phyloP scores from a whole-genome alignment of 2,797 vertebrate genomes.

The Sebastes oblongus region DNA sequence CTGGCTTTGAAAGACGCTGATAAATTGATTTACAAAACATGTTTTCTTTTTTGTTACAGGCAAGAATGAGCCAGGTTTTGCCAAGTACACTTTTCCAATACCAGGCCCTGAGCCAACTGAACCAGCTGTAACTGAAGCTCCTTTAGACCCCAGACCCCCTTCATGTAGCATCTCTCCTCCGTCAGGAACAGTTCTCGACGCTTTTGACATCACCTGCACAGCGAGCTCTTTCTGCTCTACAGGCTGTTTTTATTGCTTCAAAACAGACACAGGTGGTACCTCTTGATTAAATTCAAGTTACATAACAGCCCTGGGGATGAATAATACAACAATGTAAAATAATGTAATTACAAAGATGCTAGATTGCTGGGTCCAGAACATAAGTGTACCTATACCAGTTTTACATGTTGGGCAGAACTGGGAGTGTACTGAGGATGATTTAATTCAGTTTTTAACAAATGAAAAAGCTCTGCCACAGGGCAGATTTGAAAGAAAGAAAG shows the following conservation, averaged over 20 bases:
- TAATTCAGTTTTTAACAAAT: neutral
- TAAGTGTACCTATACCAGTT: too few relatives aligned
- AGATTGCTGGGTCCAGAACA: neutral
- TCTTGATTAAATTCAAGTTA: neutral
- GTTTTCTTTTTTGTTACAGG: conserved; percentile 39
- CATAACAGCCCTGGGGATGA: too few relatives aligned
- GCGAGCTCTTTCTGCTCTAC: conserved; percentile 62
- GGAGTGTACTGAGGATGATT: too few relatives aligned
- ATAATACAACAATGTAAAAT: too few relatives aligned
- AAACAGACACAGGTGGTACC: conserved; percentile 66
- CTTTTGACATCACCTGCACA: conserved; percentile 84
- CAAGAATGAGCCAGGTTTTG: conserved; percentile 61
- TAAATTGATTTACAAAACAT: neutral
- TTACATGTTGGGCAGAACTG: too few relatives aligned
- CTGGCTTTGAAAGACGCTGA: neutral
- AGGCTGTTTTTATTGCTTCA: conserved; percentile 86
- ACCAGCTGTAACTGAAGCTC: neutral
- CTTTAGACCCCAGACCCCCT: conserved; percentile 31
- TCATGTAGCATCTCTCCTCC: conserved; percentile 80
- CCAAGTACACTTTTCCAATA: conserved; percentile 66
- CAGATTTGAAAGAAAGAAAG: neutral
- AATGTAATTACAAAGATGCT: too few relatives aligned
- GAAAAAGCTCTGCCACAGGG: neutral
- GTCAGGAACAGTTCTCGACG: conserved; percentile 84
- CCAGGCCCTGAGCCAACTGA: conserved; percentile 42